Evolutionary conservation across 2,113 vertebrate genomes (phyloP).

Genomic region (Misgurnus mizolepis): DNA sequence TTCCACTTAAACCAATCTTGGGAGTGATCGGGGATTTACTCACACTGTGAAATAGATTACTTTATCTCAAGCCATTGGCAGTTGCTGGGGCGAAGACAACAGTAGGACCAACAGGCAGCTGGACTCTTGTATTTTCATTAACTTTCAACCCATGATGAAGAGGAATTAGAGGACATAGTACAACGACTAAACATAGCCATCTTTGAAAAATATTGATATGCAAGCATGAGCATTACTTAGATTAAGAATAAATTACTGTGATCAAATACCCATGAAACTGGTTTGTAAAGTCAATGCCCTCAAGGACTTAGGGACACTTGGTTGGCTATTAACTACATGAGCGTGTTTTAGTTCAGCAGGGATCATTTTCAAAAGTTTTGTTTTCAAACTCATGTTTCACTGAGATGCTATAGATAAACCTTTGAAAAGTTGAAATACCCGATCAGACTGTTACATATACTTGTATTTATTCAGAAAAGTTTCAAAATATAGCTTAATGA

Average conservation of each 20-base stretch:
- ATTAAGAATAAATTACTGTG: not conserved
- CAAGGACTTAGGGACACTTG: not conserved
- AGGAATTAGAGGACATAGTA: constrained; percentile 38
- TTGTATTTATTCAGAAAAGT: not conserved
- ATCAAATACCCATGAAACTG: not conserved
- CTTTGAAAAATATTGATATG: constrained; percentile 27
- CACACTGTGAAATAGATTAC: constrained; percentile 35
- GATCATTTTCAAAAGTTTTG: not conserved
- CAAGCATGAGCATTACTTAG: constrained; percentile 29
- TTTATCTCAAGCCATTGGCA: constrained; percentile 27
- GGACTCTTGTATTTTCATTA: constrained; percentile 45
- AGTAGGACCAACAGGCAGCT: constrained; percentile 41
- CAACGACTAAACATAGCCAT: constrained; percentile 36
- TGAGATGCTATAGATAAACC: not conserved
- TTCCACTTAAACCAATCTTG: constrained; percentile 7
- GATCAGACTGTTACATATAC: not conserved
- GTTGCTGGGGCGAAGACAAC: constrained; percentile 43
- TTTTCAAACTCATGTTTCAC: not conserved
- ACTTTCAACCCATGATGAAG: constrained; percentile 40
- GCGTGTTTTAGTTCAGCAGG: not conserved
- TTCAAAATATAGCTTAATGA: not conserved
- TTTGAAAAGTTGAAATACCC: not conserved
- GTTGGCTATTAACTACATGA: not conserved
- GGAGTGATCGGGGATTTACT: constrained; percentile 26
- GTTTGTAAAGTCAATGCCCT: not conserved